phyloP scores from a whole-genome alignment of 1,140 invertebrate species.

The Euura lappo region DNA sequence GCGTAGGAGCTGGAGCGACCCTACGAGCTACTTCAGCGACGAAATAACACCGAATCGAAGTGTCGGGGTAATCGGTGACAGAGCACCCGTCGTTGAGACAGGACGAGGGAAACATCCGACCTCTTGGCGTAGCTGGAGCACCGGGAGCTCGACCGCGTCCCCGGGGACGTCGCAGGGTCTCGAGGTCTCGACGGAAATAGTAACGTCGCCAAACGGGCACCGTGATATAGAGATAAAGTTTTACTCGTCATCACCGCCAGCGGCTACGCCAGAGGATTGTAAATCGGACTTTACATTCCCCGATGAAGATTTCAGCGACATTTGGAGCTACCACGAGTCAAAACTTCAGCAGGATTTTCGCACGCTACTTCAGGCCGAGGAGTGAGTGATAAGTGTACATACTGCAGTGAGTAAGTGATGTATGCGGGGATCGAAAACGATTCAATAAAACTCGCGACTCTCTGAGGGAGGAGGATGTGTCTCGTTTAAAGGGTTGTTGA shows the following conservation, averaged over 20 bases:
- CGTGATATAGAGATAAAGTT: slow-evolving; percentile 80
- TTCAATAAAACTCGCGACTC: neutral
- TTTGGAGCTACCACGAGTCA: slow-evolving; percentile 58
- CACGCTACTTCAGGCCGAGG: slow-evolving; percentile 54
- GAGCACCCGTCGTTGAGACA: slow-evolving; percentile 41
- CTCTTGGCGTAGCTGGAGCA: slow-evolving; percentile 23
- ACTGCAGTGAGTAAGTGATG: neutral
- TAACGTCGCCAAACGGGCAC: slow-evolving; percentile 78
- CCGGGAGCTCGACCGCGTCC: slow-evolving; percentile 24
- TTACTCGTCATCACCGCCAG: slow-evolving; percentile 65
- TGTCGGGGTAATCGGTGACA: slow-evolving; percentile 63
- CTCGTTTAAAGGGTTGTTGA: no score
- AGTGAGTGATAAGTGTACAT: slow-evolving; percentile 34
- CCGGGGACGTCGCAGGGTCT: slow-evolving; percentile 50
- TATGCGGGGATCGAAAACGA: neutral
- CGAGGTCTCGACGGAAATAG: slow-evolving; percentile 79
- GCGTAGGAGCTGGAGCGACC: slow-evolving; percentile 66
- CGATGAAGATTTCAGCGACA: slow-evolving; percentile 50
- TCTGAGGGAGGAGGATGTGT: no score
- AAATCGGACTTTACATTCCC: slow-evolving; percentile 30
- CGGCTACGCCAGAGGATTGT: slow-evolving; percentile 34
- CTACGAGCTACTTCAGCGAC: slow-evolving; percentile 55
- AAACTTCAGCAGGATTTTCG: slow-evolving; percentile 57
- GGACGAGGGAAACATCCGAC: slow-evolving; percentile 23
- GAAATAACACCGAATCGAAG: slow-evolving; percentile 52